phyloP scores from a whole-genome alignment of 1,140 invertebrate genomes.

The Metopolophium dirhodum region DNA sequence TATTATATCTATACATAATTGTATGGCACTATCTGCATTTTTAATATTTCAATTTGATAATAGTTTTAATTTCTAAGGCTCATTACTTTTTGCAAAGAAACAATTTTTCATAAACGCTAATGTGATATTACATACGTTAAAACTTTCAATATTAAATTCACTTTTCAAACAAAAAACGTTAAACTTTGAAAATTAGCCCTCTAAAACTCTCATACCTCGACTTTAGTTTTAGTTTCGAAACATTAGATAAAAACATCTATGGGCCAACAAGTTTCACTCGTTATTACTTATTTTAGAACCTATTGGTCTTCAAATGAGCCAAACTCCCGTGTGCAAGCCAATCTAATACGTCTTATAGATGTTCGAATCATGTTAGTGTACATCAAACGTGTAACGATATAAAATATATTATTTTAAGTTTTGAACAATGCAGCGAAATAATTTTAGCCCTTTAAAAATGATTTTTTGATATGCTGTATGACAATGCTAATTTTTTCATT shows the following conservation, averaged over 20 bases:
- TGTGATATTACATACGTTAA: neutral
- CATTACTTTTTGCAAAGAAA: neutral
- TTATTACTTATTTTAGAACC: neutral
- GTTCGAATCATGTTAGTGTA: neutral
- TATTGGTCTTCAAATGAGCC: neutral
- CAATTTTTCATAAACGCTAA: neutral
- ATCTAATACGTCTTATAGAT: neutral
- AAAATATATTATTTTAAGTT: neutral
- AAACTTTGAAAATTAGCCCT: neutral
- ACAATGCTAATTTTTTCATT: neutral
- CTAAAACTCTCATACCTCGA: neutral
- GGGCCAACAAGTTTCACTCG: neutral
- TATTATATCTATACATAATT: neutral
- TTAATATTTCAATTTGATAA: neutral
- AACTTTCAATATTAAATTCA: neutral
- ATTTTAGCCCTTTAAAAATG: neutral
- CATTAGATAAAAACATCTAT: neutral
- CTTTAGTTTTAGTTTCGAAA: neutral
- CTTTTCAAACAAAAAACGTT: conserved; percentile 1
- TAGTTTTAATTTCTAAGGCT: neutral
- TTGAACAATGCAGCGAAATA: neutral
- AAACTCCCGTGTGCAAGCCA: neutral
- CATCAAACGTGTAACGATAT: neutral
- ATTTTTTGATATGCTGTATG: conserved; percentile 28
- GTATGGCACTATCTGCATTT: neutral